phyloP scores from a whole-genome alignment of 2,113 vertebrate genomes.

The Mystacornis crossleyi region DNA sequence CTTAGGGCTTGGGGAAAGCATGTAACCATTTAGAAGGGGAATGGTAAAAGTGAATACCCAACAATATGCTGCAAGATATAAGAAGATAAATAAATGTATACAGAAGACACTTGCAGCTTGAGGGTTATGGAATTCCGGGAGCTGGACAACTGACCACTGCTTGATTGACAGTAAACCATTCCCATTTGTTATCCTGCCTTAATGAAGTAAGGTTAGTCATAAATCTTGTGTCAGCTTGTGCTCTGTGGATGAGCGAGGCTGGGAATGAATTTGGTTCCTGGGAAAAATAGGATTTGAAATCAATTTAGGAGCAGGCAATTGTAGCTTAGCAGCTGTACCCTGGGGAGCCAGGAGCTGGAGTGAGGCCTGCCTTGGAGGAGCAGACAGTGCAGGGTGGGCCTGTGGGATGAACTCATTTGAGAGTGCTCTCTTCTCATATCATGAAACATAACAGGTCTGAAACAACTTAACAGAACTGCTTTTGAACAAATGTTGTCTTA shows the following conservation, averaged over 20 bases:
- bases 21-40: not conserved
- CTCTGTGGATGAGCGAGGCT: not conserved
- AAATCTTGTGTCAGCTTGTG: slow-evolving; percentile 7
- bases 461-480: not conserved
- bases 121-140: not conserved
- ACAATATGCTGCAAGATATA: not conserved
- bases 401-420: not conserved
- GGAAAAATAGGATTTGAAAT: slow-evolving; percentile 8
- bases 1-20: not conserved
- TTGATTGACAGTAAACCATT: not conserved
- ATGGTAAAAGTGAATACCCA: not conserved
- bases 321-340: not conserved
- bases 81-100: not conserved
- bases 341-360: not conserved
- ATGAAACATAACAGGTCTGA: not conserved
- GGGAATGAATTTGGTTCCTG: not conserved
- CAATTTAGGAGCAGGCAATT: not conserved
- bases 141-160: not conserved
- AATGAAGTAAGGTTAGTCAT: not conserved
- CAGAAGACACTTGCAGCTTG: not conserved
- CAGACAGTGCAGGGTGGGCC: not conserved
- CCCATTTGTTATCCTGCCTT: not conserved
- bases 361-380: not conserved
- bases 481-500: not conserved
- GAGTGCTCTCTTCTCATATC: not conserved